These are phyloP conservation scores for Peromyscus eremicus DNA, from an alignment of 2,797 vertebrate species.

Conservation along the genomic window DNA sequence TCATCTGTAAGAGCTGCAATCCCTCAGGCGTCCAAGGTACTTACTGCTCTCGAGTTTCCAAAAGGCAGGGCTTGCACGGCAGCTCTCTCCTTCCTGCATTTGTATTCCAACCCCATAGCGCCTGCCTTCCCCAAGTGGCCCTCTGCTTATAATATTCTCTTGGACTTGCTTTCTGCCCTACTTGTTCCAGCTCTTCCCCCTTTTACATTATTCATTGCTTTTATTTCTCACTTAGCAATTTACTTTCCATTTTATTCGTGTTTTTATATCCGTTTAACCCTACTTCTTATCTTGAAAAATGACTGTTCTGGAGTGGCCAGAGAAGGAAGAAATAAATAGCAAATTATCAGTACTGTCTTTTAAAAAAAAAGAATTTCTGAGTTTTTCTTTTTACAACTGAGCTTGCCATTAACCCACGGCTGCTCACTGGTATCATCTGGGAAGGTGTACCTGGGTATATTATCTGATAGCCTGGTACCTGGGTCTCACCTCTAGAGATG, in stretches of 20 bases:
- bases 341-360: neutral
- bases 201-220: constrained; percentile 73
- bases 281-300: constrained; percentile 73
- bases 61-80: neutral
- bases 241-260: constrained; percentile 72
- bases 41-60: constrained; percentile 37
- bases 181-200: constrained; percentile 50
- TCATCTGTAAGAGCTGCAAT: constrained; percentile 63
- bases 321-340: constrained; percentile 46
- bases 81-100: constrained; percentile 18
- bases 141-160: constrained; percentile 57
- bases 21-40: neutral
- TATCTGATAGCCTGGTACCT: neutral
- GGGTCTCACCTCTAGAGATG: neutral
- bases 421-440: neutral
- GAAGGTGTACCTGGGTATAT: neutral
- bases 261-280: constrained; percentile 67
- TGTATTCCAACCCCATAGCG: neutral
- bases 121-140: constrained; percentile 21
- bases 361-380: neutral
- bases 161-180: constrained; percentile 48
- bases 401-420: neutral
- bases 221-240: constrained; percentile 70
- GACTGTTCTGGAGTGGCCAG: constrained; percentile 39
- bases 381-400: constrained; percentile 5